phyloP scores from a whole-genome alignment of 1,140 invertebrate genomes.

The Euura lappo region DNA sequence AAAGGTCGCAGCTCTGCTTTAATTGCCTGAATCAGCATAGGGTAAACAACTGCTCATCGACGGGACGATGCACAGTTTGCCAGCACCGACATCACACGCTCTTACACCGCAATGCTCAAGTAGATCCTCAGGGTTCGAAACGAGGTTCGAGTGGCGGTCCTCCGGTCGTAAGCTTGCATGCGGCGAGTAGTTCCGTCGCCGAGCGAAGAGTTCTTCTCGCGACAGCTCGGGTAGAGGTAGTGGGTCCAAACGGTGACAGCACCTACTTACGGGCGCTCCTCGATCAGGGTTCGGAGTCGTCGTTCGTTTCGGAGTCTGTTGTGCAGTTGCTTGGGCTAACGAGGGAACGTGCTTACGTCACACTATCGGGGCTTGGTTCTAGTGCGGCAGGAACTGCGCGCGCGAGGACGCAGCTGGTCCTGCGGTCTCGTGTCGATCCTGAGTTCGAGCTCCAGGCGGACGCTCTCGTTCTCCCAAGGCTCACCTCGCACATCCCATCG shows the following conservation, averaged over 20 bases:
- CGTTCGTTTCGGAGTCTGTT: too few species aligned
- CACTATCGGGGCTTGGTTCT: background rate
- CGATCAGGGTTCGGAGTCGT: too few species aligned
- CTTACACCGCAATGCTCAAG: background rate
- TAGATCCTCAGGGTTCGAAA: background rate
- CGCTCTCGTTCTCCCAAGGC: too few species aligned
- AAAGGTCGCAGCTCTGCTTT: slow-evolving; percentile 14
- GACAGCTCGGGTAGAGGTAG: background rate
- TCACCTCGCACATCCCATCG: background rate
- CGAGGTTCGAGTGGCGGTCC: background rate
- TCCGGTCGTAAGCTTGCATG: background rate
- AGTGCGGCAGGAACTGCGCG: background rate
- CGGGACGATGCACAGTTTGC: slow-evolving; percentile 10
- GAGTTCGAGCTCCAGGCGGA: background rate
- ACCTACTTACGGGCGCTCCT: background rate
- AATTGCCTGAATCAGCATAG: slow-evolving; percentile 19
- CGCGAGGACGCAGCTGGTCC: background rate
- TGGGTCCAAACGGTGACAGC: background rate
- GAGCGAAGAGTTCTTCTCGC: background rate
- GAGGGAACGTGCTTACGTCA: background rate
- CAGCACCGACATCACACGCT: background rate
- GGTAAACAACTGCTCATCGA: background rate
- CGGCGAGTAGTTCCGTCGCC: background rate
- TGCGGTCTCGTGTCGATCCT: background rate
- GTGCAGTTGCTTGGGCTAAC: too few species aligned